Conservation (phyloP, 1,140 invertebrate species). For the Scylla paramamosain region DNA sequence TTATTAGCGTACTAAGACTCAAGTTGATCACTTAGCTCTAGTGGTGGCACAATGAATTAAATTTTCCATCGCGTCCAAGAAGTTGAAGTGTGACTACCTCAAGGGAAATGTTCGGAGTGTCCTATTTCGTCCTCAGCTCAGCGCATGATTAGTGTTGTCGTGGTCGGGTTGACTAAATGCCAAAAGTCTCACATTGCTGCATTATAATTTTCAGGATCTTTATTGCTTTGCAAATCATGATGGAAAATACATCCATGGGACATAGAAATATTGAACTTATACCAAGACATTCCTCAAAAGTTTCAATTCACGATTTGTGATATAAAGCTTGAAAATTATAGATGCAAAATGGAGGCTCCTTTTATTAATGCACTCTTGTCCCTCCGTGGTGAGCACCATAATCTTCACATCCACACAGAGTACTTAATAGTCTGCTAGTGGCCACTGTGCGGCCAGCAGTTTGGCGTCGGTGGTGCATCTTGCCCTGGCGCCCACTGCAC, state of each 20-base stretch:
- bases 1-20: background rate
- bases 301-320: background rate
- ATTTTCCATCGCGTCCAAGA: background rate
- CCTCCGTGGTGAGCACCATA: slow-evolving; percentile 7
- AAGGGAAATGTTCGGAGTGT: background rate
- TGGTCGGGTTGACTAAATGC: background rate
- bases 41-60: background rate
- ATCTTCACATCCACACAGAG: slow-evolving; percentile 9
- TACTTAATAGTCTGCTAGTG: background rate
- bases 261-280: background rate
- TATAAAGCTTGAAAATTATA: background rate
- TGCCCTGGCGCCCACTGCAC: background rate
- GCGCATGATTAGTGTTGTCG: background rate
- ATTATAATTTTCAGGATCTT: background rate
- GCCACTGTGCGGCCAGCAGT: background rate
- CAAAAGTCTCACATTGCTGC: background rate
- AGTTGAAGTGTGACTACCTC: background rate
- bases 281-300: background rate
- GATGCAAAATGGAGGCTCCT: background rate
- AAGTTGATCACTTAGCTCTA: background rate
- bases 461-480: background rate
- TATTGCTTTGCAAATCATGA: background rate
- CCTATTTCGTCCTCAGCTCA: slow-evolving; percentile 20
- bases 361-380: slow-evolving; percentile 23
- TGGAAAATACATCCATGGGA: background rate